These are phyloP conservation scores for Gymnocypris eckloni DNA, from an alignment of 2,797 vertebrate species.

Conservation along the genomic window DNA sequence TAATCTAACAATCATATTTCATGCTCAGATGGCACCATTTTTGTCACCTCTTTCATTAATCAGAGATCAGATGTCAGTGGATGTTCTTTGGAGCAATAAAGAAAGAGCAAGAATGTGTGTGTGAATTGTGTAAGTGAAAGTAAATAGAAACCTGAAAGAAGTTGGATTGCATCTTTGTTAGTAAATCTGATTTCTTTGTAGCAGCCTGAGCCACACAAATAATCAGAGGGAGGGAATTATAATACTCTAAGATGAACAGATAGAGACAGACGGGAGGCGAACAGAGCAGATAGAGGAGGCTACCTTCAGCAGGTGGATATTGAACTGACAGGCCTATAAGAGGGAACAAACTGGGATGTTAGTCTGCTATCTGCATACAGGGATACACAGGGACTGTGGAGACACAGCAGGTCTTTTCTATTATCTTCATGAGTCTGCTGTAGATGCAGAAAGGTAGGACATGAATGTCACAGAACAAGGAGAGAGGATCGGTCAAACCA, in stretches of 20 bases:
- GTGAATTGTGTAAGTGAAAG: not conserved
- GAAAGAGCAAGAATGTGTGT: not conserved
- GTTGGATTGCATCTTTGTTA: constrained; percentile 70
- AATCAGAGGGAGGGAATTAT: constrained; percentile 62
- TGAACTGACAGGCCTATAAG: constrained; percentile 83
- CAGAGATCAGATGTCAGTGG: not conserved
- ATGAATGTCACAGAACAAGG: not conserved
- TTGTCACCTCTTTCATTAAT: not conserved
- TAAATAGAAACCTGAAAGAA: constrained; percentile 31
- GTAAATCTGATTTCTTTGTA: constrained; percentile 80
- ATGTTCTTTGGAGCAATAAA: not conserved
- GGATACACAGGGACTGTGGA: not conserved
- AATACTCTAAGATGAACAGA: constrained; percentile 23
- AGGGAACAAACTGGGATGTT: constrained; percentile 72
- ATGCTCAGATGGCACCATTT: not conserved
- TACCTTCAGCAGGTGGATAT: constrained; percentile 86
- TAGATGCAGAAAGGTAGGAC: not conserved
- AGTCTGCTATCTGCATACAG: constrained; percentile 50
- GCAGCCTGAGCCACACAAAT: constrained; percentile 71
- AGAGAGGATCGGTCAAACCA: not conserved
- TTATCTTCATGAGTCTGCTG: not conserved
- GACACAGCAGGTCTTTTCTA: not conserved
- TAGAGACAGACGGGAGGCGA: constrained; percentile 53
- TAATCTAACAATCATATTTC: not conserved
- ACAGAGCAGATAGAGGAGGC: constrained; percentile 64